Base-by-base conservation (phyloP, 2,888 invertebrate genomes). In the Patella depressa region DNA sequence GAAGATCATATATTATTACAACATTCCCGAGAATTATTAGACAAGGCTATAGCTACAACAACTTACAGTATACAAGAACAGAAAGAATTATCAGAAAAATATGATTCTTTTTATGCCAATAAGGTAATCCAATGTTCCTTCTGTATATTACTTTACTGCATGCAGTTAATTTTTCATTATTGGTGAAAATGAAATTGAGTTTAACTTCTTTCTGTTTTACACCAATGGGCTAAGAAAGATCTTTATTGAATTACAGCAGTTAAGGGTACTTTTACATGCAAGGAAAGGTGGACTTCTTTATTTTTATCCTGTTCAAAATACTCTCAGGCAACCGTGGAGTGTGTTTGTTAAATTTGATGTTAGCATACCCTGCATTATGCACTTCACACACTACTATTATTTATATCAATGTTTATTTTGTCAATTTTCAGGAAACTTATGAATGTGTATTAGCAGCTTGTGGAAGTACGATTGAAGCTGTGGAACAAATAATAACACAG, bases 91-190 rank as follows among this genome's bases (percentile, higher is more conserved):
- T 88, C 78, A 94, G 95, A 74, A 93, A 95, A 94, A 85, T 97
- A 94, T 90, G 97, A 97, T 90, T 94, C 96, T 2, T 92, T 97
- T 85, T 98, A 95, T 90, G 94, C 96, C 89, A 95, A 97, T 92
- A 95, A 96, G 84, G 95, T 95, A 91, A 91, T 93, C 92, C 24
- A 14, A 45, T 15, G 15, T 19, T 34, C 29, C 7, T 73, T 53
- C 11, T 72, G 45, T 45, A 12, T 72, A 15, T 17, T 72, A 45
- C 12, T 34, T 12, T 45, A 45, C 34, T 45, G 24, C 24, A 24
- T 24, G 12, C 71, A 12, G 29, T 29, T 71, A 45, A 29, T 17
- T 24, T 17, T 12, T 5, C 34, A 24, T 71, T 9, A 29, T 7
- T 12, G 17, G 15, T 45, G 17, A 72, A 15, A 53, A 53, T 9